Base-by-base conservation (phyloP, 2,797 vertebrate genomes). In the Malurus splendens region DNA sequence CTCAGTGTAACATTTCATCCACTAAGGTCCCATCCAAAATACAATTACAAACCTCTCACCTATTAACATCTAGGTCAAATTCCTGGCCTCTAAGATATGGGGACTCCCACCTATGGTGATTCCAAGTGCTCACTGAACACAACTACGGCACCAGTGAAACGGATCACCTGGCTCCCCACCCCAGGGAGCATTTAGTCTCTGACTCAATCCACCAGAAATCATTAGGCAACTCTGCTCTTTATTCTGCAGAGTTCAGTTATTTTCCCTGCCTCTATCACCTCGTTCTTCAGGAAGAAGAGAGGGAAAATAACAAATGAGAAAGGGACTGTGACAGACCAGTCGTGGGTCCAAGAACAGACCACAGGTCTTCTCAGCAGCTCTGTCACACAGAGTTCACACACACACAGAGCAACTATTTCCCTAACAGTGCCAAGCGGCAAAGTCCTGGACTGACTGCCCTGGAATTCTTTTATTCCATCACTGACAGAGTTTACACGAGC, bases 381-480 rank as follows among this genome's bases (percentile, higher is more conserved):
- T 41, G 60, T 64, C 75, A 48, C 70, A 81, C 17, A 10, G 61
- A 60, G 65, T 82, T 93, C 72, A 47, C 61, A 57, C 6, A 28
- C 48, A 60, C 17, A 61, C 12, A 87, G 23, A 88, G 76, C 51
- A 91, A 92, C 56, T 38, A 54, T 86, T 90, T 90, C 75, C 32
- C 73, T 82, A 89, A 93, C 56, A 85, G 86, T 30, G 66, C 41
- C 3, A 2, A 88, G 89, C 65, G 18, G 14, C 83, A 80, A 54
- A 64, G 59, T 75, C 92, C 72, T 84, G 92, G 92, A 95, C 25
- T 64, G 86, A 93, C 78, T 77, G 73, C 89, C 44, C 61, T 22
- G 8, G 32, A 91, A 68, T 1, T 30, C 39, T 91, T 82, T 73
- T 84, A 91, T 91, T 96, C 92, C 90, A 85, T 78, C 86, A 83